These are phyloP conservation scores for Casuarius casuarius DNA, from an alignment of 2,113 vertebrate species.

Conservation along the genomic window DNA sequence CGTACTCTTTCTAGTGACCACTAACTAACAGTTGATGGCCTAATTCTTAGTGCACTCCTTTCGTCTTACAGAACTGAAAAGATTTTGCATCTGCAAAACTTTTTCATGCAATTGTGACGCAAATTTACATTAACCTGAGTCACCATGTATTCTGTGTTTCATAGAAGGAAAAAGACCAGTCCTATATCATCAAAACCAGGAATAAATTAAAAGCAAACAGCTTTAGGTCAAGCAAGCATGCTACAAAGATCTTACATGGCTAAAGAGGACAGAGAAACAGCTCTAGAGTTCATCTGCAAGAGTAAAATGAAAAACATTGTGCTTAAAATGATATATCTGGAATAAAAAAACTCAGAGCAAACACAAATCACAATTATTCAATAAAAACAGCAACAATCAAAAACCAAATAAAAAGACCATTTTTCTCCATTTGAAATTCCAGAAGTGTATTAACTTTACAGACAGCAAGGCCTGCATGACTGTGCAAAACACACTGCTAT, in stretches of 20 bases:
- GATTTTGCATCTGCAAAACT: background rate
- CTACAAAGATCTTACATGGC: background rate
- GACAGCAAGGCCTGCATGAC: background rate
- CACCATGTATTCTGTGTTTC: background rate
- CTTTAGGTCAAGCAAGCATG: slow-evolving; percentile 15
- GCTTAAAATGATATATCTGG: background rate
- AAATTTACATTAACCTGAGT: slow-evolving; percentile 18
- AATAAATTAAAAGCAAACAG: slow-evolving; percentile 16
- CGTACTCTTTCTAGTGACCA: background rate
- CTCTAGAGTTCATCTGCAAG: background rate
- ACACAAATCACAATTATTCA: background rate
- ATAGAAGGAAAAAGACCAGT: background rate
- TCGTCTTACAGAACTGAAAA: background rate
- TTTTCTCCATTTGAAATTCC: background rate
- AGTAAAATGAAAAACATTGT: background rate
- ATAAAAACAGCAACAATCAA: background rate
- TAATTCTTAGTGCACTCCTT: background rate
- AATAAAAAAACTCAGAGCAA: background rate
- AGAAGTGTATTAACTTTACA: background rate
- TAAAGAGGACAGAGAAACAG: background rate
- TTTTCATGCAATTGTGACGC: background rate
- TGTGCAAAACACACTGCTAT: background rate
- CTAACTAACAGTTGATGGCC: background rate
- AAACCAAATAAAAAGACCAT: too few species aligned
- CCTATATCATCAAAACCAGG: background rate